Base-by-base conservation (phyloP, 2,888 invertebrate genomes). In the Cryptophagus acutangulus region DNA sequence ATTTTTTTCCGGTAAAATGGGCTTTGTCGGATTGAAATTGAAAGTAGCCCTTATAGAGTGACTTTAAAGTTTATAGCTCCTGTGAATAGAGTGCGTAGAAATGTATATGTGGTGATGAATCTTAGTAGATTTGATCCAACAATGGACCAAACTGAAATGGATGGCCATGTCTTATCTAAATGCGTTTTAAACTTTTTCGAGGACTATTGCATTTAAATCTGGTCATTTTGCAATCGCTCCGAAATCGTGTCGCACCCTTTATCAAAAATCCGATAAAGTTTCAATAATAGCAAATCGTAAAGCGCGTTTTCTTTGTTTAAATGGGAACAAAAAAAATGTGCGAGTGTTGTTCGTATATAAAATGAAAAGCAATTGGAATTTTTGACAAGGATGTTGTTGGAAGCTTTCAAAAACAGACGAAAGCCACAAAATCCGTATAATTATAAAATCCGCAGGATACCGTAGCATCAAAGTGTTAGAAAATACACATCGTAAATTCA, bases 91-190 rank as follows among this genome's bases (percentile, higher is more conserved):
- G n/a, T 26, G 3, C 3, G n/a, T 26, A 13, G 26, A 26, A 20
- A 8, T 20, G 20, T 8, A 20, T 20, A 9, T 20, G 20, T 20
- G 20, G 15, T 31, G 31, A 31, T 16, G 31, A 31, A 31, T 31
- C 31, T 31, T 16, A 15, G 3, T 31, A 31, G 31, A 31, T 31
- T 31, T 3, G n/a, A 3, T 50, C 44, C 55, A 54, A 63, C 65
- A 65, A 65, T 57, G 45, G 61, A 52, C 40, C 46, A 36, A 45
- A 40, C 53, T 48, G 59, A 61, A 63, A 67, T 67, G 58, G 68
- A 67, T 67, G 64, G 66, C 63, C 66, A 55, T 65, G 65, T 66
- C 69, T 69, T 69, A 69, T 69, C 69, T 69, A 68, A 68, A 69
- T 65, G 65, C 58, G 62, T 58, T 68, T 68, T 68, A 68, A 69